Evolutionary conservation across 2,113 vertebrate genomes (phyloP).

Genomic region (Odobenus rosmarus): DNA sequence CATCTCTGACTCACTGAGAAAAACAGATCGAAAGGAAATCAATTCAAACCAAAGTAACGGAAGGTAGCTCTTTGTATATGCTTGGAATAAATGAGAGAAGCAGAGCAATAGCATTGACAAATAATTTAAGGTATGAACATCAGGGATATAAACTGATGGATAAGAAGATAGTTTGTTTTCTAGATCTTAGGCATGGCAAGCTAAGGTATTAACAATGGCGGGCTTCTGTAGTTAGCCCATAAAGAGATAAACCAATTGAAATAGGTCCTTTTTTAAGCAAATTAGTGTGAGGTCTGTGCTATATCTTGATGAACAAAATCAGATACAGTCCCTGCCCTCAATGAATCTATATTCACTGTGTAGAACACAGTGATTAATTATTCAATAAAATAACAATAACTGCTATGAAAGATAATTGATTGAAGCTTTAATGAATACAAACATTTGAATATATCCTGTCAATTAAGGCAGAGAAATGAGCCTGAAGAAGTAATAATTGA

Average conservation of each 20-base stretch:
- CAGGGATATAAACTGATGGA: background rate
- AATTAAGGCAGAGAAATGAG: background rate
- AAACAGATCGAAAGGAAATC: slow-evolving; percentile 63
- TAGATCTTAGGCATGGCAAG: background rate
- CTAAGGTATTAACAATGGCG: background rate
- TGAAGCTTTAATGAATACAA: background rate
- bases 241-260: background rate
- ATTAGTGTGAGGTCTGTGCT: background rate
- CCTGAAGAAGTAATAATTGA: background rate
- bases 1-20: background rate
- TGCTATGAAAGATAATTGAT: background rate
- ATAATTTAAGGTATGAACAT: background rate
- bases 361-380: slow-evolving; percentile 13
- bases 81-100: slow-evolving; percentile 36
- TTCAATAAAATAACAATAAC: slow-evolving; percentile 5
- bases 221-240: background rate
- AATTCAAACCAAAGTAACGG: slow-evolving; percentile 44
- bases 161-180: background rate
- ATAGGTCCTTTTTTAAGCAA: background rate
- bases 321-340: background rate
- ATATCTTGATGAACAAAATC: background rate
- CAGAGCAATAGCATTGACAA: background rate
- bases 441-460: slow-evolving; percentile 1
- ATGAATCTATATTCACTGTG: background rate
- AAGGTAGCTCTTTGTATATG: slow-evolving; percentile 20